Evolutionary conservation across 1,140 invertebrate species (phyloP), one percentile per base, ranked within the genome.

Genomic region (Berghia stephanieae): DNA sequence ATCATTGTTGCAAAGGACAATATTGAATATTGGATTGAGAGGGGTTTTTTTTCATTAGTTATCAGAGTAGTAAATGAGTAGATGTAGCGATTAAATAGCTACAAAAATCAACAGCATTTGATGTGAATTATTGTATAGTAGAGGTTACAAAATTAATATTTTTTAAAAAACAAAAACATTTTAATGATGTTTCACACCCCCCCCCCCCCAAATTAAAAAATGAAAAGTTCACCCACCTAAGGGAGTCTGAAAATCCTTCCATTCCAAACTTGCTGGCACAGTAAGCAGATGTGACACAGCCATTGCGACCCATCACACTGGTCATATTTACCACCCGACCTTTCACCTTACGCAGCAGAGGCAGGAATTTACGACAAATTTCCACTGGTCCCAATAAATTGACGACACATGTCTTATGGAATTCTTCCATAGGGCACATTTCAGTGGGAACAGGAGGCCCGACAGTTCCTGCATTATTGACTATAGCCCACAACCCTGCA

Each of bases 381-480:
- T 79, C 75, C 16, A 82, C 55, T 13, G 78, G 70, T 2, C 83
- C 83, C 44, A 77, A 75, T 0, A 83, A 21, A 52, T 85, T 85
- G 43, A 83, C 79, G 18, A 79, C 57, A 16, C 78, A 31, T 6
- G 31, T 16, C 0, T 3, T 5, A 31, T 79, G 24, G 46, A 78
- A 83, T 43, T 83, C 78, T 46, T 80, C 66, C 42, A 60, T 27
- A 1, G 60, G 68, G 6, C 75, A 52, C 74, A 69, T 79, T 68
- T 83, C 80, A 2, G 74, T 36, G 21, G 40, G 76, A 4, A 34
- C 49, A 52, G 72, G 52, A 4, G 44, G 31, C 2, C 79, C 68
- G 16, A 67, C 67, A 18, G 82, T 57, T 6, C 82, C 83, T 18
- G 83, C 83, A 44, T 82, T 82, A 78, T 84, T 84, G 13, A 84